Conservation (phyloP, 2,888 invertebrate genomes). For the Eueremaeus valkanovi region DNA sequence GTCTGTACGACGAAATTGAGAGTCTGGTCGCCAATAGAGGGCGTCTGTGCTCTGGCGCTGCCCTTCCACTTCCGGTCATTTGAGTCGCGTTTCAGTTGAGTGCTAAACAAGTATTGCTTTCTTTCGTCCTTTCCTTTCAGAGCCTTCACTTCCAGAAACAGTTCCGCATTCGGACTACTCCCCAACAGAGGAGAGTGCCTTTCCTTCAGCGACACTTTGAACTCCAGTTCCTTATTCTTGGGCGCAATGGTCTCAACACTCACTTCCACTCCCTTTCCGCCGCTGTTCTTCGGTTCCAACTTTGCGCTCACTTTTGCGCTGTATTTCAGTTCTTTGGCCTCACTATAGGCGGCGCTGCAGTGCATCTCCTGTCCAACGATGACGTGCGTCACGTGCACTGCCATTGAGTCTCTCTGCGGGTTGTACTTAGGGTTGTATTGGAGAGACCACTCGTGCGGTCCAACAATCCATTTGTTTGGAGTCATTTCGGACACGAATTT, state of each 20-base stretch:
- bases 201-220: not conserved
- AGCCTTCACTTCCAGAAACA: not conserved
- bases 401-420: constrained; percentile 9
- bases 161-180: not conserved
- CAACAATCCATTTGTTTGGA: not conserved
- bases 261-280: not conserved
- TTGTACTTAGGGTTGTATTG: constrained; percentile 3
- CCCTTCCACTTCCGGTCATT: not conserved
- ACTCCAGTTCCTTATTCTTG: constrained; percentile 6
- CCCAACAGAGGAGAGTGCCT: not conserved
- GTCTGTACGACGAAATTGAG: not conserved
- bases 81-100: not conserved
- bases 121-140: not conserved
- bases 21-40: not conserved
- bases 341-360: not conserved
- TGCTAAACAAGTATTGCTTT: no score
- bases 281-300: not conserved
- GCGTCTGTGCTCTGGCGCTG: not conserved
- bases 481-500: constrained; percentile 7
- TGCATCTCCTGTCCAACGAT: not conserved
- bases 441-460: constrained; percentile 15
- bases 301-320: not conserved
- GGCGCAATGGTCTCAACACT: constrained; percentile 13
- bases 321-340: not conserved
- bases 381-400: not conserved